Evolutionary conservation across 2,888 invertebrate genomes (phyloP).

Genomic region (Calameuta filiformis): DNA sequence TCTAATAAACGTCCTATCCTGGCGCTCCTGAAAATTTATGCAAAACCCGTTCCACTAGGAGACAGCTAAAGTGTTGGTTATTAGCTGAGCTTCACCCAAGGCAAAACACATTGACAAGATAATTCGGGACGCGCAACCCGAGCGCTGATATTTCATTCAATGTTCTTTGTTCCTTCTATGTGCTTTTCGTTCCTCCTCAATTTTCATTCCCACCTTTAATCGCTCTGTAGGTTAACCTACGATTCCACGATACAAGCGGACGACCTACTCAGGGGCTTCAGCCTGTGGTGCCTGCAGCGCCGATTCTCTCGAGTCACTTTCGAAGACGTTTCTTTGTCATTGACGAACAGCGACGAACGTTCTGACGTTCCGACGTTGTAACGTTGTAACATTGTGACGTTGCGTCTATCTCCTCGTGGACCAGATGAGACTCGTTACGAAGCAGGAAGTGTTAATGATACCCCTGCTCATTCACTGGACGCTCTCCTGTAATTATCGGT

Average conservation of each 20-base stretch:
- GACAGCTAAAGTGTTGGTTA: slow-evolving; percentile 59
- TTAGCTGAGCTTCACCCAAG: slow-evolving; percentile 46
- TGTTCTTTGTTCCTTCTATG: not conserved
- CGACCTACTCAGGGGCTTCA: too few species aligned
- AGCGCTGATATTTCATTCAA: too few species aligned
- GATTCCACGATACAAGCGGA: too few species aligned
- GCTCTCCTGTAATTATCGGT: slow-evolving; percentile 62
- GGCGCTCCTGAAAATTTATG: slow-evolving; percentile 44
- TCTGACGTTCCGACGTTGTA: too few species aligned
- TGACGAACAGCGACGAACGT: not conserved
- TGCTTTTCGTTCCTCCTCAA: too few species aligned
- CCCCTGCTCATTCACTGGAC: slow-evolving; percentile 62
- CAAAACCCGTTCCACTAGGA: slow-evolving; percentile 50
- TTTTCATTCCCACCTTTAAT: too few species aligned
- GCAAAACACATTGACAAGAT: slow-evolving; percentile 26
- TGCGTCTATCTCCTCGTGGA: slow-evolving; percentile 40
- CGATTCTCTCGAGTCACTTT: not conserved
- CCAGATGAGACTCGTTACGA: slow-evolving; percentile 63
- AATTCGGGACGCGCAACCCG: slow-evolving; percentile 16
- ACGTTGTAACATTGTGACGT: not conserved
- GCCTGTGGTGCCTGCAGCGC: too few species aligned
- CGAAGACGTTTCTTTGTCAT: not conserved
- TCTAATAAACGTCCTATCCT: slow-evolving; percentile 43
- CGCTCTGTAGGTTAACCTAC: too few species aligned
- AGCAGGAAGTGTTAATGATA: slow-evolving; percentile 66